Percentiles rank a stretch among this genome's conserved stretches.
phyloP scores from a whole-genome alignment of 2,888 invertebrate genomes.

The Melolontha melolontha region DNA sequence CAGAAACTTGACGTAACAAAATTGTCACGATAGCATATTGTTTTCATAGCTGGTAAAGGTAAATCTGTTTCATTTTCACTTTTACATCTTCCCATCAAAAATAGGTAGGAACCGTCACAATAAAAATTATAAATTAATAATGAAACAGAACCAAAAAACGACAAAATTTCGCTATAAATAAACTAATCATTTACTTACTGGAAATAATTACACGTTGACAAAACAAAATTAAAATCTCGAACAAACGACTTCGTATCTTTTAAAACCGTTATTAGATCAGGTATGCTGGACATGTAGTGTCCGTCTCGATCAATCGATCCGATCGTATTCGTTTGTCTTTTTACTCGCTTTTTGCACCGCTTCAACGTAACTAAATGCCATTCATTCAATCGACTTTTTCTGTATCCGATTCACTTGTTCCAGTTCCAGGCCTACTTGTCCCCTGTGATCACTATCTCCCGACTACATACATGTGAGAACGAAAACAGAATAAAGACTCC shows the following conservation, averaged over 20 bases:
- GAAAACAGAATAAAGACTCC: constrained; percentile 34
- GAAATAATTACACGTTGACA: background rate
- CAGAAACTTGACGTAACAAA: too few relatives aligned
- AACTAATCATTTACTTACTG: too few relatives aligned
- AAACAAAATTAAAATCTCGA: constrained; percentile 9
- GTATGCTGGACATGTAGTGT: constrained; percentile 33
- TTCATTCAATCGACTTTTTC: constrained; percentile 33
- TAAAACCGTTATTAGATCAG: constrained; percentile 36
- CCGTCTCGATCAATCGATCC: constrained; percentile 23
- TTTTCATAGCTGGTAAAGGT: too few relatives aligned
- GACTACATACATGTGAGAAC: constrained; percentile 29
- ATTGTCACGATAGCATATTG: too few relatives aligned
- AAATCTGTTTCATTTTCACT: too few relatives aligned
- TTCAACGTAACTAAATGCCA: constrained; percentile 34
- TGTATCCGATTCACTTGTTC: constrained; percentile 36
- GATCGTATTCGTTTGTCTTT: constrained; percentile 10
- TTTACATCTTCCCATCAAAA: too few relatives aligned
- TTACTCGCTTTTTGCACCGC: constrained; percentile 26
- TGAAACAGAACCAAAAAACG: too few relatives aligned
- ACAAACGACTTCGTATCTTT: constrained; percentile 18
- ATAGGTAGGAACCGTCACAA: too few relatives aligned
- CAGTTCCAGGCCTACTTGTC: constrained; percentile 36
- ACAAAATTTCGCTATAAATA: too few relatives aligned
- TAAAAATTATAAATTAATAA: too few relatives aligned
- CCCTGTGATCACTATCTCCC: constrained; percentile 31